These are phyloP conservation scores for Ctenomys sociabilis DNA, from an alignment of 2,113 vertebrate genomes.

Conservation along the genomic window DNA sequence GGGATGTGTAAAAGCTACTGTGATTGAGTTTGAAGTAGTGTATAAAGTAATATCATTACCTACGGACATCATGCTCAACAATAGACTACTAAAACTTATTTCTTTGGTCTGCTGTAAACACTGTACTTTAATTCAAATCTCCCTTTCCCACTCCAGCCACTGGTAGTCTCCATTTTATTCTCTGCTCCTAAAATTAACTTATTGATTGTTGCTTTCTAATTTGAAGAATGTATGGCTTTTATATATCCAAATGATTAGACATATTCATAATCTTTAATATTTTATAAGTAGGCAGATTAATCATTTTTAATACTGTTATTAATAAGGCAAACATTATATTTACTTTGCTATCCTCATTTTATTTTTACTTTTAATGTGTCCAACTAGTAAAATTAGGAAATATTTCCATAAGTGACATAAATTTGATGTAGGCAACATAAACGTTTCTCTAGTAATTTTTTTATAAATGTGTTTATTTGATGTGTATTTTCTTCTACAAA, in stretches of 20 bases:
- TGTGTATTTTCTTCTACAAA: not conserved
- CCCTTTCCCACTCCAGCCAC: not conserved
- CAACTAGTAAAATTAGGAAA: not conserved
- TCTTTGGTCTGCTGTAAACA: not conserved
- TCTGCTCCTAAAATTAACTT: not conserved
- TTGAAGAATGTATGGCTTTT: not conserved
- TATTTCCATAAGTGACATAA: not conserved
- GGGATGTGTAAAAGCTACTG: not conserved
- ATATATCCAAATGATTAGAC: not conserved
- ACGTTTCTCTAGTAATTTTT: not conserved
- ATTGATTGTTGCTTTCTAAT: not conserved
- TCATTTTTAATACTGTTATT: not conserved
- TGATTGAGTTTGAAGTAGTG: not conserved
- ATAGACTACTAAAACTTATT: not conserved
- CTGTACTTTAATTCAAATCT: not conserved
- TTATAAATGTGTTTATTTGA: not conserved
- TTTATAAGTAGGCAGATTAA: not conserved
- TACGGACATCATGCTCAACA: not conserved
- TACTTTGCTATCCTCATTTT: not conserved
- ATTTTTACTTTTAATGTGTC: not conserved
- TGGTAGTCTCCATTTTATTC: not conserved
- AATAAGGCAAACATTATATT: not conserved
- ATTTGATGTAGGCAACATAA: not conserved
- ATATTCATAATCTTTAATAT: not conserved
- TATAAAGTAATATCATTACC: not conserved